A percentile compares a stretch with the other conserved stretches of the same genome.
Conservation (phyloP, 2,888 invertebrate species). For the Falcaria lacertinaria region DNA sequence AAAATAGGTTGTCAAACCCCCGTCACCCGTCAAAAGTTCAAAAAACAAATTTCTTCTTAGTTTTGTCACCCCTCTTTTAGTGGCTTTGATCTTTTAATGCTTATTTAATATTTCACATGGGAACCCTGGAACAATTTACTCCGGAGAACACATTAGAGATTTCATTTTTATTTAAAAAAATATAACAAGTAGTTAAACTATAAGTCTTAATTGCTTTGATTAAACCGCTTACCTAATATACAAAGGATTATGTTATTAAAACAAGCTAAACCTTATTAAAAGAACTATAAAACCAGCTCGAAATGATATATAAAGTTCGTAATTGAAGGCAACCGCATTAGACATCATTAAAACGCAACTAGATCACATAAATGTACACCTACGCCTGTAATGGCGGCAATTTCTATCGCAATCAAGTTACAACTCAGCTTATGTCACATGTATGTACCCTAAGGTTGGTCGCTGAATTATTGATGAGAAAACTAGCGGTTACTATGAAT, state of each 20-base stretch:
- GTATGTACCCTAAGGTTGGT: slow-evolving; percentile 32
- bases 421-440: slow-evolving; percentile 43
- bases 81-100: slow-evolving; percentile 37
- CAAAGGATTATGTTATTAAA: too few species aligned
- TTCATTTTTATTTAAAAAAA: too few species aligned
- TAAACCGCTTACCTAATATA: too few species aligned
- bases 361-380: slow-evolving; percentile 20
- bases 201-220: too few species aligned
- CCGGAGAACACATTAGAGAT: slow-evolving; percentile 18
- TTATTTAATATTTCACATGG: slow-evolving; percentile 33
- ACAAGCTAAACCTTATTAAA: too few species aligned
- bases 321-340: slow-evolving; percentile 17
- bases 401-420: slow-evolving; percentile 31
- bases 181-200: too few species aligned
- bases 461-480: slow-evolving; percentile 44
- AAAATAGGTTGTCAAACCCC: slow-evolving; percentile 49
- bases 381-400: slow-evolving; percentile 12
- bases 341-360: slow-evolving; percentile 26
- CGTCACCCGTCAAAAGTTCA: slow-evolving; percentile 28
- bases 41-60: slow-evolving; percentile 26
- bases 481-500: slow-evolving; percentile 18
- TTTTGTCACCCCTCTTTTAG: slow-evolving; percentile 31
- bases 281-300: too few species aligned
- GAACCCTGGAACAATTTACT: slow-evolving; percentile 15
- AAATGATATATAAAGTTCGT: neutral